phyloP scores from a whole-genome alignment of 2,797 vertebrate genomes.

The Sphenopsis melanotis region DNA sequence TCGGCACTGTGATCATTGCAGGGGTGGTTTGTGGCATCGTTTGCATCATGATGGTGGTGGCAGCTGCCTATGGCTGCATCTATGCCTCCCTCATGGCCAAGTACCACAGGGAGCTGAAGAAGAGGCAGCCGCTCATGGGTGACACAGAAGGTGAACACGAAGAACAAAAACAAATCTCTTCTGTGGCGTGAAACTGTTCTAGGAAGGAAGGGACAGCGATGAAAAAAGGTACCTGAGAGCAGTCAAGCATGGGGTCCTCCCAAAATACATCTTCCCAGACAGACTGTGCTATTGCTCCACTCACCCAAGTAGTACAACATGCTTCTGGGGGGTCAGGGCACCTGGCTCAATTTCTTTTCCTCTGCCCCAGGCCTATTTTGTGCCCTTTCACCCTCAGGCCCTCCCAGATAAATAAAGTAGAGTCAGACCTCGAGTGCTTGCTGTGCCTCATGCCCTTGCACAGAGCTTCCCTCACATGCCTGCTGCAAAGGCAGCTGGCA shows the following conservation, averaged over 20 bases:
- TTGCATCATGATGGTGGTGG: slow-evolving; percentile 99
- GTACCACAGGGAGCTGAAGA: slow-evolving; percentile 97
- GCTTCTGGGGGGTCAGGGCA: slow-evolving; percentile 51
- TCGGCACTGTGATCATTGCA: slow-evolving; percentile 95
- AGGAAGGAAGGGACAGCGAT: slow-evolving; percentile 32
- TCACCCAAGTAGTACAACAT: slow-evolving; percentile 52
- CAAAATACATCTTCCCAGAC: slow-evolving; percentile 41
- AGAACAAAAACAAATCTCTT: slow-evolving; percentile 97
- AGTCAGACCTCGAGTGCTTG: slow-evolving; percentile 62
- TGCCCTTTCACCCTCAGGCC: slow-evolving; percentile 59
- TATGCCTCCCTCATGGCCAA: slow-evolving; percentile 99
- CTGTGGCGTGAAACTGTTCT: slow-evolving; percentile 84
- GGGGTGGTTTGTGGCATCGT: slow-evolving; percentile 96
- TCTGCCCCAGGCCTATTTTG: slow-evolving; percentile 57
- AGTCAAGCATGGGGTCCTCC: slow-evolving; percentile 42
- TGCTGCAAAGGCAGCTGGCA: slow-evolving; percentile 34
- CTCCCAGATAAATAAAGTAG: slow-evolving; percentile 65
- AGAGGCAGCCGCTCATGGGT: slow-evolving; percentile 95
- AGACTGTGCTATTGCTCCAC: slow-evolving; percentile 61
- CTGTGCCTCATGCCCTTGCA: slow-evolving; percentile 57
- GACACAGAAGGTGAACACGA: slow-evolving; percentile 84
- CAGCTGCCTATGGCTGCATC: slow-evolving; percentile 95
- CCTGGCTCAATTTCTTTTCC: slow-evolving; percentile 49
- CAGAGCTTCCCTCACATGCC: slow-evolving; percentile 30
- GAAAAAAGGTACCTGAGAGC: slow-evolving; percentile 48